phyloP scores from a whole-genome alignment of 2,888 invertebrate species.

The Drymonia ruficornis region DNA sequence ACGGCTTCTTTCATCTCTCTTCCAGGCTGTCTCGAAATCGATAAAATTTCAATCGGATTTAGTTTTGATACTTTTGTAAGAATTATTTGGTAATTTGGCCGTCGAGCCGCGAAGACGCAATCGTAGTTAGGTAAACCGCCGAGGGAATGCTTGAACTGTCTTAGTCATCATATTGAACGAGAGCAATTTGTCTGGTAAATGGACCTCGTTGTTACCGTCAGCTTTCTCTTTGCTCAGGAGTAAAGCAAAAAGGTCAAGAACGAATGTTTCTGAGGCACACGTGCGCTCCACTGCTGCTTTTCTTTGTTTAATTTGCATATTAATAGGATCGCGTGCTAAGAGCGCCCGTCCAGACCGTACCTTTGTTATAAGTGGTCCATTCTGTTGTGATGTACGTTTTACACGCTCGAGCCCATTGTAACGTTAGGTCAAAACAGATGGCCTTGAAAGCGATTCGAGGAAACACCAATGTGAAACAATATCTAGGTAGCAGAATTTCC shows the following conservation, averaged over 20 bases:
- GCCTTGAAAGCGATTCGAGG: background rate
- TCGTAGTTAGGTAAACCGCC: no score
- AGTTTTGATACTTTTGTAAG: no score
- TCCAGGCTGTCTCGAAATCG: no score
- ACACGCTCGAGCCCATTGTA: background rate
- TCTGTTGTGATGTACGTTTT: background rate
- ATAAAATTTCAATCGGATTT: no score
- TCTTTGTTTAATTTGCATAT: conserved; percentile 54
- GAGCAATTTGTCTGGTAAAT: no score
- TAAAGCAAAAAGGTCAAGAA: conserved; percentile 37
- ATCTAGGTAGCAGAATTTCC: no score
- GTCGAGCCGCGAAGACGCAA: no score
- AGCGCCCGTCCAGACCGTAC: conserved; percentile 17
- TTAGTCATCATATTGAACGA: no score
- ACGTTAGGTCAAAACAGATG: background rate
- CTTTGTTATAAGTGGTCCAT: conserved; percentile 3
- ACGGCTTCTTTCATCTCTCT: no score
- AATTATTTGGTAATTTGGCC: no score
- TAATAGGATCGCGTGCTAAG: conserved; percentile 46
- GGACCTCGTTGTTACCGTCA: background rate
- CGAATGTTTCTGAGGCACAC: conserved; percentile 29
- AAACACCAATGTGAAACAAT: no score
- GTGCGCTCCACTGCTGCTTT: conserved; percentile 46
- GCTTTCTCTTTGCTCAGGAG: background rate
- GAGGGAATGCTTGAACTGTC: no score